phyloP scores from a whole-genome alignment of 2,888 invertebrate genomes.

The Odontothrips loti region DNA sequence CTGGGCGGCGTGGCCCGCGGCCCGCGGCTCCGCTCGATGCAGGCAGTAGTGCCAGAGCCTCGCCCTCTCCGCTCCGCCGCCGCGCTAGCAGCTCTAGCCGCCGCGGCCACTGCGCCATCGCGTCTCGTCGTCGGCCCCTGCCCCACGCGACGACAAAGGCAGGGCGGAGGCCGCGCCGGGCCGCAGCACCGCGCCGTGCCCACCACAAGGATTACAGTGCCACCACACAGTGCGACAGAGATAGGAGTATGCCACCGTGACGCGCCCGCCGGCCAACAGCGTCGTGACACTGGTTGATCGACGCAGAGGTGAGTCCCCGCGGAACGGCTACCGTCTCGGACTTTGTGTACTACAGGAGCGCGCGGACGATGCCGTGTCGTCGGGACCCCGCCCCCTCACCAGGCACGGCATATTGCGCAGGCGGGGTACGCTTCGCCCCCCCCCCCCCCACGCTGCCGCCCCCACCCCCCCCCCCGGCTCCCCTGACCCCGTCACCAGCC shows the following conservation, averaged over 20 bases:
- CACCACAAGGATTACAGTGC: neutral
- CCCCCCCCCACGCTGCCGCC: neutral
- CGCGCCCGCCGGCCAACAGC: neutral
- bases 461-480: neutral
- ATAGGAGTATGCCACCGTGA: neutral
- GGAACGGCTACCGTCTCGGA: neutral
- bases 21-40: conserved; percentile 5
- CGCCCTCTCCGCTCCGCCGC: neutral
- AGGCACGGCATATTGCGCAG: neutral
- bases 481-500: neutral
- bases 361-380: neutral
- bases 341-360: too few relatives aligned
- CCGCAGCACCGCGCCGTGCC: neutral
- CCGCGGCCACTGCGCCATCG: neutral
- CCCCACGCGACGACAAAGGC: too few relatives aligned
- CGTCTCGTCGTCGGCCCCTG: neutral
- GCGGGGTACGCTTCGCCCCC: neutral
- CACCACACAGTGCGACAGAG: neutral
- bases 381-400: neutral
- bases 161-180: neutral
- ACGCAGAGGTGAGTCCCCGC: neutral
- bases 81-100: neutral
- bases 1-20: neutral
- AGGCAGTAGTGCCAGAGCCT: conserved; percentile 19
- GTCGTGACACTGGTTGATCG: neutral